phyloP scores from a whole-genome alignment of 2,797 vertebrate species.

The Liparis tanakae region DNA sequence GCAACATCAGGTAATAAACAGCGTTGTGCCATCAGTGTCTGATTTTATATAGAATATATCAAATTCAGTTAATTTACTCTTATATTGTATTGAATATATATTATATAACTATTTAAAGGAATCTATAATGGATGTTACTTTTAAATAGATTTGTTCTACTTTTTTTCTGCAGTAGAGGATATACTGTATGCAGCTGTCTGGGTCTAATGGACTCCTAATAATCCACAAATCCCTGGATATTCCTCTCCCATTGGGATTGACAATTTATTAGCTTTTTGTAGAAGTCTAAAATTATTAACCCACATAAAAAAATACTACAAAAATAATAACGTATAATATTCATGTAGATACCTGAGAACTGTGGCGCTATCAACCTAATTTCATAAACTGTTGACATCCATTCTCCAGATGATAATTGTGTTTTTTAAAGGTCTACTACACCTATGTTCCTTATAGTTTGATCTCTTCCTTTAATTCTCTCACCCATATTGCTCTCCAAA shows the following conservation, averaged over 20 bases:
- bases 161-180: not conserved
- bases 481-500: constrained; percentile 13
- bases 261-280: not conserved
- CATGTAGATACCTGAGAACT: constrained; percentile 15
- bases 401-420: constrained; percentile 31
- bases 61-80: too few species aligned
- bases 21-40: too few species aligned
- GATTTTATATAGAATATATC: too few species aligned
- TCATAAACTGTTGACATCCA: constrained; percentile 22
- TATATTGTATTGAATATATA: too few species aligned
- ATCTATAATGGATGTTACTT: too few species aligned
- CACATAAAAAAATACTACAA: not conserved
- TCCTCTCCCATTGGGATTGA: not conserved
- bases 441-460: constrained; percentile 24
- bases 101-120: too few species aligned
- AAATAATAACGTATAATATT: not conserved
- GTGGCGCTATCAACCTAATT: not conserved
- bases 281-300: not conserved
- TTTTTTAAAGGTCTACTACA: constrained; percentile 29
- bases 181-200: not conserved
- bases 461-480: constrained; percentile 23
- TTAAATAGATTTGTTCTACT: too few species aligned
- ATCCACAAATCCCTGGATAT: constrained; percentile 1
- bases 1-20: too few species aligned
- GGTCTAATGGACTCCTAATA: not conserved